Evolutionary conservation across 2,113 vertebrate genomes (phyloP).

Genomic region (Mesocricetus auratus): DNA sequence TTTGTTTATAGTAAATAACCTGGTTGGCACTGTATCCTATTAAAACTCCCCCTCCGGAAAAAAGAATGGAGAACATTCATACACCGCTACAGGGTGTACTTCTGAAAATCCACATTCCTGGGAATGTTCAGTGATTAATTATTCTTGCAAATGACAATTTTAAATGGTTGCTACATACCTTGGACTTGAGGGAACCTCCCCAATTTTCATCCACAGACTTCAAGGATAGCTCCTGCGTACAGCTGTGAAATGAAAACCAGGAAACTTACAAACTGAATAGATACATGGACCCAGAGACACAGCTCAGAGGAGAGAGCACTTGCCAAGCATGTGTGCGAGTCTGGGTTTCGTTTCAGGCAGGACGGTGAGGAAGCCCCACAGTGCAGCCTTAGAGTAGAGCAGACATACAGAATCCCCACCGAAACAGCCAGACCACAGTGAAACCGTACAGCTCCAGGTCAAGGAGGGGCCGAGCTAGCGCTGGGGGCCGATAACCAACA

Average conservation of each 20-base stretch:
- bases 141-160: constrained; percentile 43
- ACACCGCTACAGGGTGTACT: not conserved
- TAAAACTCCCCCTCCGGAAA: not conserved
- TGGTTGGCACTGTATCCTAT: not conserved
- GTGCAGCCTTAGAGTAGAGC: not conserved
- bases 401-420: not conserved
- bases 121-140: constrained; percentile 15
- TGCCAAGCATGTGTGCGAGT: not conserved
- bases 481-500: too few species aligned
- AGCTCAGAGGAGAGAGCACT: not conserved
- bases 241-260: constrained; percentile 88
- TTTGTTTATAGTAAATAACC: constrained; percentile 1
- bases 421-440: not conserved
- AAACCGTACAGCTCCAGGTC: not conserved
- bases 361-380: not conserved
- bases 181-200: constrained; percentile 99
- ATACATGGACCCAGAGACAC: not conserved
- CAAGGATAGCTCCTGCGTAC: constrained; percentile 97
- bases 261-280: not conserved
- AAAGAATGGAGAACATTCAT: constrained; percentile 41
- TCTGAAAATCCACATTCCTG: constrained; percentile 4
- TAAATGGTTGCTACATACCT: constrained; percentile 88
- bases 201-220: constrained; percentile 99
- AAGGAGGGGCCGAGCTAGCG: not conserved
- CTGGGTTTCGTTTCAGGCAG: not conserved